Base-by-base conservation (phyloP, 2,113 vertebrate genomes). In the Grammomys surdaster region DNA sequence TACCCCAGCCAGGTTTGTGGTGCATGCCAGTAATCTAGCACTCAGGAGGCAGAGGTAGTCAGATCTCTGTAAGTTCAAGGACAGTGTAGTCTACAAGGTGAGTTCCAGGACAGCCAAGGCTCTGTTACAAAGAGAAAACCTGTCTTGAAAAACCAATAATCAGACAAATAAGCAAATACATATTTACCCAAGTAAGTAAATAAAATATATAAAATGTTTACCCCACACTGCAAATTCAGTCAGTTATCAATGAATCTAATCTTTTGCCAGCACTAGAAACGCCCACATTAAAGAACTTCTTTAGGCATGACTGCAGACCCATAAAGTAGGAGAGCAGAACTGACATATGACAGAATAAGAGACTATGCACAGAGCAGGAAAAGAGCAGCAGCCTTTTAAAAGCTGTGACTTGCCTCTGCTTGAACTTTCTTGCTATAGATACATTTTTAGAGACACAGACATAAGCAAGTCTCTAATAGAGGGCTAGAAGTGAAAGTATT, bases 251-350 rank as follows among this genome's bases (percentile, higher is more conserved):
- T 4, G 48, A 56, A 87, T 89, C 13, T 26, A 26, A 28, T 60
- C 19, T 81, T n/a, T 72, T 82, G 12, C 26, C 81, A 8, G 60
- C 31, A 88, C 93, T 94, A 88, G 40, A 84, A 92, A 56, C 73
- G 5, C 2, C 31, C 11, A 56, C 6, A 82, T 33, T 86, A 58
- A 91, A 78, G 7, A 72, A 81, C 40, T 13, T 73, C 48, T 75
- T 5, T 63, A 22, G 24, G 3, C 28, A 91, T 77, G 92, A 77
- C 65, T 90, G 31, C 91, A 80, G 65, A 88, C n/a, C 14, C 63
- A n/a, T 93, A 56, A 76, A 89, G 22, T 73, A 8, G 24, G 19
- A 88, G 12, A 58, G 14, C 2, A 88, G 80, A 88, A 94, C 17
- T 73, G 36, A 81, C 56, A 73, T 56, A 60, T 36, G 46, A 72